Evolutionary conservation across 2,888 invertebrate species (phyloP).

Genomic region (Saturnia japonica): DNA sequence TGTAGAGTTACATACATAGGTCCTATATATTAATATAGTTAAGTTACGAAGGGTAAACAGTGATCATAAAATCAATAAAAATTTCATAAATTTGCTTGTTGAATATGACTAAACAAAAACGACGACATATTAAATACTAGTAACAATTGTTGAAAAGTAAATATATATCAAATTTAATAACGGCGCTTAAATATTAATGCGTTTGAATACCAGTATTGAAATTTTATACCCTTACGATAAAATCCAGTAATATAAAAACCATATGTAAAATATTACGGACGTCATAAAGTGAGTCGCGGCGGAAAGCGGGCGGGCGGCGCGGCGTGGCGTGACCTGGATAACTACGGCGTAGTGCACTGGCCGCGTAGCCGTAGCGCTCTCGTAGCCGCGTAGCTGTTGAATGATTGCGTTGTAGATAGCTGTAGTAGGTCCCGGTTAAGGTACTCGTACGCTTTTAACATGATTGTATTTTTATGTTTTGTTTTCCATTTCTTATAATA

Average conservation of each 20-base stretch:
- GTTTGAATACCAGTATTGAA: conserved; percentile 17
- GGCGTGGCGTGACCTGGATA: conserved; percentile 72
- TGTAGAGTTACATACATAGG: no score
- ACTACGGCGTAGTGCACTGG: conserved; percentile 72
- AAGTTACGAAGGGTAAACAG: no score
- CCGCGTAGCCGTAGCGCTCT: conserved; percentile 40
- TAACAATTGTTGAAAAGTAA: background rate
- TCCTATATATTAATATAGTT: no score
- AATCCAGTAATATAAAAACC: conserved; percentile 17
- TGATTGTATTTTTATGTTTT: conserved; percentile 14
- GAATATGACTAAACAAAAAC: background rate
- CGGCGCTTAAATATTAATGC: no score
- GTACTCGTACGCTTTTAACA: background rate
- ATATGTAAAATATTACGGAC: conserved; percentile 7
- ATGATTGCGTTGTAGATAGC: background rate
- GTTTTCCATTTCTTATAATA: background rate
- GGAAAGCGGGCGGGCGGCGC: conserved; percentile 3
- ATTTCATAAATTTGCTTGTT: background rate
- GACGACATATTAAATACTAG: background rate
- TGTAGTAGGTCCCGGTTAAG: no score
- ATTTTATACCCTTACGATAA: conserved; percentile 17
- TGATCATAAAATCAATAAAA: background rate
- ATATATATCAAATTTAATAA: conserved; percentile 5
- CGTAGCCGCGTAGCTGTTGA: conserved; percentile 14
- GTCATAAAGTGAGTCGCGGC: background rate